A percentile compares a stretch with the other conserved stretches of the same genome.
phyloP scores from a whole-genome alignment of 2,797 vertebrate species.

The Pristis pectinata region DNA sequence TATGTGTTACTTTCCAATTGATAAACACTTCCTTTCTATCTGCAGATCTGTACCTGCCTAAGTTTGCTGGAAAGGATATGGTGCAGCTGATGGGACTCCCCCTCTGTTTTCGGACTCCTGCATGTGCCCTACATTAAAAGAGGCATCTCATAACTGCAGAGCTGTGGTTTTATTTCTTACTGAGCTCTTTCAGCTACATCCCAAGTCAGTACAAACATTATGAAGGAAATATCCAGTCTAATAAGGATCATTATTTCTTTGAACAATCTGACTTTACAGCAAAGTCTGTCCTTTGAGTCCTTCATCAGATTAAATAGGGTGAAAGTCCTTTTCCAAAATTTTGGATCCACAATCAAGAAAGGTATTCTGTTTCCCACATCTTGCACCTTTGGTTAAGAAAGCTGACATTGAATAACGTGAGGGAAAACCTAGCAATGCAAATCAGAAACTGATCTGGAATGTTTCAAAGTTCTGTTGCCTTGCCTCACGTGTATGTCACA shows the following conservation, averaged over 20 bases:
- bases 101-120: constrained; percentile 16
- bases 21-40: constrained; percentile 38
- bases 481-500: not conserved
- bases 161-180: not conserved
- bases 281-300: not conserved
- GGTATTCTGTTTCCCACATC: not conserved
- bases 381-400: not conserved
- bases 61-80: constrained; percentile 37
- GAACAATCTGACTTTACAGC: not conserved
- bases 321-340: not conserved
- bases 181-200: not conserved
- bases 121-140: constrained; percentile 35
- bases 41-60: constrained; percentile 36
- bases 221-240: not conserved
- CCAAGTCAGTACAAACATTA: not conserved
- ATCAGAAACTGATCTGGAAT: not conserved
- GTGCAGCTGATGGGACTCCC: constrained; percentile 28
- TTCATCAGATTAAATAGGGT: not conserved
- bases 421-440: not conserved
- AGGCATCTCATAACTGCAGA: constrained; percentile 33
- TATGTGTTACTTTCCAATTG: constrained; percentile 38
- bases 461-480: not conserved
- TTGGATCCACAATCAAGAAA: not conserved
- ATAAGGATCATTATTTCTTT: not conserved
- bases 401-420: not conserved